Percentiles rank a stretch among this genome's conserved stretches.
Conservation (phyloP, 2,113 vertebrate genomes). For the Alligator sinensis region DNA sequence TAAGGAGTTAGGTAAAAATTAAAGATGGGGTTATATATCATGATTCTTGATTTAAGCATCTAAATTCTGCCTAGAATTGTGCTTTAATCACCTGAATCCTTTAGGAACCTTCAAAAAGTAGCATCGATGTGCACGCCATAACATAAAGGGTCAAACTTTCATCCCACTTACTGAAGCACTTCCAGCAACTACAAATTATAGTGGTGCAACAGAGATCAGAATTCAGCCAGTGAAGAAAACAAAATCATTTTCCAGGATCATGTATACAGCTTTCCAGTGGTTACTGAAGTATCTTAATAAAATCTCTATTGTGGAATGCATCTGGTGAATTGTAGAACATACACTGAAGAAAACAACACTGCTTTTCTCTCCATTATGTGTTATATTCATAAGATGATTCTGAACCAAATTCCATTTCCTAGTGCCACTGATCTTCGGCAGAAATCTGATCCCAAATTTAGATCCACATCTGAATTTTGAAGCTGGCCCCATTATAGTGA, state of each 20-base stretch:
- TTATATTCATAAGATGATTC: slow-evolving; percentile 26
- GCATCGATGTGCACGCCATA: not conserved
- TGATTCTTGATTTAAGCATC: not conserved
- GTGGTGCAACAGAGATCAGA: not conserved
- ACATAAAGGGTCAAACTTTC: not conserved
- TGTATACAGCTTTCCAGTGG: not conserved
- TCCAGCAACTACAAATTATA: not conserved
- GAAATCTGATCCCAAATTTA: slow-evolving; percentile 38
- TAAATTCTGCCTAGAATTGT: slow-evolving; percentile 20
- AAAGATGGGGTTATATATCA: not conserved
- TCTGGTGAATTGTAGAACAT: not conserved
- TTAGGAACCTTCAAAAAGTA: not conserved
- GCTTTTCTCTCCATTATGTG: not conserved
- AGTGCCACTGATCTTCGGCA: slow-evolving; percentile 30
- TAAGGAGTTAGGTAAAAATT: not conserved
- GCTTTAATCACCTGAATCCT: not conserved
- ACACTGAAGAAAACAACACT: not conserved
- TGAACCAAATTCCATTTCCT: slow-evolving; percentile 32
- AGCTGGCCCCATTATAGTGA: slow-evolving; percentile 44
- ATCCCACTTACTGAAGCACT: not conserved
- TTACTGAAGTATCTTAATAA: not conserved
- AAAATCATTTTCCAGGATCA: not conserved
- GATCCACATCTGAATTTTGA: slow-evolving; percentile 48
- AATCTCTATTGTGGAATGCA: not conserved
- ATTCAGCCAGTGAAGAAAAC: not conserved